phyloP scores from a whole-genome alignment of 2,113 vertebrate species.

The Bolborhynchus lineola region DNA sequence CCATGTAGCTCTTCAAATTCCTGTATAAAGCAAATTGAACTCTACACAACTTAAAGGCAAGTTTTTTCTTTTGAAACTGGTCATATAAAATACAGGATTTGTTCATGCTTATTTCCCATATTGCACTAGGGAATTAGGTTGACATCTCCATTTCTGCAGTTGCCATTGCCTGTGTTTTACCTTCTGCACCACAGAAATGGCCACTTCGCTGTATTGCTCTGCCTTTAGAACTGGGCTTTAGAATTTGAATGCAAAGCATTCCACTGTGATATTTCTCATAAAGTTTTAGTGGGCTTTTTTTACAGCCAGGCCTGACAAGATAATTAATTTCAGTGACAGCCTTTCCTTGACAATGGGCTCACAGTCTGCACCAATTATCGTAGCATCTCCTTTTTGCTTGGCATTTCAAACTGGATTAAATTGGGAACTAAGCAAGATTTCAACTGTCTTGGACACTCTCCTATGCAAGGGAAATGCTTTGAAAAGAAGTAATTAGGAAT shows the following conservation, averaged over 20 bases:
- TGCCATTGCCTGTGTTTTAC: fast-evolving
- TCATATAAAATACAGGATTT: background rate
- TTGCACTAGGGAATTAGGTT: fast-evolving
- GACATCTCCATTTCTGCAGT: background rate
- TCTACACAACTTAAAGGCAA: background rate
- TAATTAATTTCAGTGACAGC: background rate
- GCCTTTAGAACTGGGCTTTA: background rate
- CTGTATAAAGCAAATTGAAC: background rate
- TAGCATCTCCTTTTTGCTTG: background rate
- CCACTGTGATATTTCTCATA: background rate
- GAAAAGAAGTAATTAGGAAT: background rate
- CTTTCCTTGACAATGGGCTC: background rate
- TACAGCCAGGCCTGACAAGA: background rate
- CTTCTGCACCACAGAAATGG: background rate
- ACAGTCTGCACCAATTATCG: background rate
- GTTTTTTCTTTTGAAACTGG: background rate
- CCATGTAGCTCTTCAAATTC: background rate
- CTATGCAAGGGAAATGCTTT: background rate
- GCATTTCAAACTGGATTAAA: background rate
- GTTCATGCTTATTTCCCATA: too few relatives aligned
- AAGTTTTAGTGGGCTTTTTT: background rate
- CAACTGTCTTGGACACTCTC: background rate
- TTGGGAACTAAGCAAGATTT: background rate
- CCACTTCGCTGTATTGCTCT: background rate
- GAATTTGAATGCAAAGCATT: background rate